Evolutionary conservation across 2,797 vertebrate genomes (phyloP), one percentile per base, ranked within the genome.

Genomic region (Rhincodon typus): DNA sequence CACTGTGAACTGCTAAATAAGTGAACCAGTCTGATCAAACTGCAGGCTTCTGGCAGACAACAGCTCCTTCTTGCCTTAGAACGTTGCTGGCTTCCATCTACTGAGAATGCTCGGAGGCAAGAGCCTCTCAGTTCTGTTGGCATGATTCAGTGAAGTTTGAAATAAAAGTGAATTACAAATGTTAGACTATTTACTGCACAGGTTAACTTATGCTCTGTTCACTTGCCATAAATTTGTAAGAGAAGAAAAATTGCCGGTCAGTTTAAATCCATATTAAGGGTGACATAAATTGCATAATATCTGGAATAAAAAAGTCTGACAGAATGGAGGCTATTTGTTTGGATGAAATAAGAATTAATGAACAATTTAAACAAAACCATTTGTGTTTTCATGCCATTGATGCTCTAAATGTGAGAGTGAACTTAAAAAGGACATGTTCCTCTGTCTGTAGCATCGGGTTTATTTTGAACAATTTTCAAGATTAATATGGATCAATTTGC

Each of bases 401-500:
- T 57, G 42, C 27, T 95, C 30, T 30, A n/a, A 50, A 57, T 70
- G 94, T n/a, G 67, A 57, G 70, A 57, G 19, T 95, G 70, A 74
- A 46, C 77, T 95, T 95, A 57, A 30, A 2, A 77, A 70, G 19
- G 57, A 50, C 72, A 57, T 53, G 42, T 5, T 77, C 46, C 23
- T 27, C 46, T 42, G 27, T 50, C 15, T 19, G 15, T 30, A 70
- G 69, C 67, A 94, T 27, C 53, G 69, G 27, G n/a, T 53, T 30
- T 34, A 77, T 34, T 95, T 53, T 95, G 94, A 77, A 95, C 57
- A 95, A 95, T 74, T 77, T 95, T 70, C 94, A 53, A 74, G 46
- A 95, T 95, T 46, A 95, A 95, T 57, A 74, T 94, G 70, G 94
- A 94, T 72, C 67, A 74, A 53, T 27, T 94, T 46, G 42, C 94